A percentile compares a stretch with the other conserved stretches of the same genome.
phyloP scores from a whole-genome alignment of 2,113 vertebrate species.

The Brachionichthys hirsutus region DNA sequence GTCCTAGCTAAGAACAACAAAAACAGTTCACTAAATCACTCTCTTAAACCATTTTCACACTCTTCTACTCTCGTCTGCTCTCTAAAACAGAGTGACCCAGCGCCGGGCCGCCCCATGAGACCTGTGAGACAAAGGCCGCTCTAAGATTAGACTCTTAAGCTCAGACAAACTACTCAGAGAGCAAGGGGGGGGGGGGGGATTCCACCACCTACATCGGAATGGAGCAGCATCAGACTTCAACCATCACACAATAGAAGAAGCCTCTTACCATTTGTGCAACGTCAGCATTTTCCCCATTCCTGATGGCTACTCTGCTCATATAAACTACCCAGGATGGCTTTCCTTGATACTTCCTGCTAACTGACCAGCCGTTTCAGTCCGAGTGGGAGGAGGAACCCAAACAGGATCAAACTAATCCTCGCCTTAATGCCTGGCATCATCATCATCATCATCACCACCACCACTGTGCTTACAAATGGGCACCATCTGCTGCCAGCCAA shows the following conservation, averaged over 20 bases:
- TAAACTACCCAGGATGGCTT: slow-evolving; percentile 8
- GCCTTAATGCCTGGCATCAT: slow-evolving; percentile 58
- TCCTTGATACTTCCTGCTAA: not conserved
- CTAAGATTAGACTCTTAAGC: too few relatives aligned
- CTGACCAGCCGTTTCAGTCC: not conserved
- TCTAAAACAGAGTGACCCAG: too few relatives aligned
- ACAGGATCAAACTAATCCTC: slow-evolving; percentile 43
- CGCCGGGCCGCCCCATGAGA: not conserved
- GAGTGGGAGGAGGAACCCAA: slow-evolving; percentile 6
- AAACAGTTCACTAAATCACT: slow-evolving; percentile 41
- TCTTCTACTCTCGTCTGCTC: too few relatives aligned
- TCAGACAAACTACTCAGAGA: too few relatives aligned
- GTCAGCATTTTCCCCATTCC: slow-evolving; percentile 44
- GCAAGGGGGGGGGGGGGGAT: too few relatives aligned
- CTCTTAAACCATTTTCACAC: not conserved
- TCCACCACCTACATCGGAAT: slow-evolving; percentile 3
- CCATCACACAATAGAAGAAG: slow-evolving; percentile 17
- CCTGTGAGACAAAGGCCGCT: too few relatives aligned
- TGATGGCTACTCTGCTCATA: slow-evolving; percentile 11
- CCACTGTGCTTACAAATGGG: slow-evolving; percentile 30
- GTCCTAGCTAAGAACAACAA: slow-evolving; percentile 48
- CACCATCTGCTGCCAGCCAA: slow-evolving; percentile 65
- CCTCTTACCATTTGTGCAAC: not conserved
- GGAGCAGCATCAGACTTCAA: slow-evolving; percentile 14
- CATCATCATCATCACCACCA: slow-evolving; percentile 11